phyloP scores from a whole-genome alignment of 2,888 invertebrate species.

The Drosophila robusta region DNA sequence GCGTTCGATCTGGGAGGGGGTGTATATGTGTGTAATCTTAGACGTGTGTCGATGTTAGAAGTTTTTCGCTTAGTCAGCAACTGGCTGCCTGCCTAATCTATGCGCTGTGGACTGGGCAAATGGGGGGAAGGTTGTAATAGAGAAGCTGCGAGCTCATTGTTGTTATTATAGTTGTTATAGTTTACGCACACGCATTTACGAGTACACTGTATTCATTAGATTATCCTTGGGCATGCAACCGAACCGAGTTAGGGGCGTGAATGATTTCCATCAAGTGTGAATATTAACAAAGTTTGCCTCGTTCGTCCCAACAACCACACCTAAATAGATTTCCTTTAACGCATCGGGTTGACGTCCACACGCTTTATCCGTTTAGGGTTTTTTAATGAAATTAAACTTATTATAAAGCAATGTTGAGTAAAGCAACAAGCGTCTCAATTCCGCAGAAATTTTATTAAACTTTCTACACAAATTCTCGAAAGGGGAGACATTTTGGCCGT shows the following conservation, averaged over 20 bases:
- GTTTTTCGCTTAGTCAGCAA: constrained; percentile 55
- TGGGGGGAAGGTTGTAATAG: not conserved
- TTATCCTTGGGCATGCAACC: constrained; percentile 5
- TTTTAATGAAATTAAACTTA: not conserved
- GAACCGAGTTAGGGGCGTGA: constrained; percentile 11
- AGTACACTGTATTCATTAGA: constrained; percentile 13
- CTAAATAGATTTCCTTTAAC: not conserved
- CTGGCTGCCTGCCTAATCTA: constrained; percentile 34
- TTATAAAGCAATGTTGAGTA: not conserved
- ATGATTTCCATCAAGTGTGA: constrained; percentile 31
- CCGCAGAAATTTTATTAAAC: not conserved
- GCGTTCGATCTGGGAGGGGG: constrained; percentile 7
- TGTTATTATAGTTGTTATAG: constrained; percentile 35
- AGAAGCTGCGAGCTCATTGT: constrained; percentile 18
- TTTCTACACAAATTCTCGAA: no score
- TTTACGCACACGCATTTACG: constrained; percentile 20
- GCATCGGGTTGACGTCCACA: not conserved
- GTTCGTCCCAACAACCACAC: not conserved
- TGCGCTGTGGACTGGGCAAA: not conserved
- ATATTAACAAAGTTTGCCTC: constrained; percentile 19
- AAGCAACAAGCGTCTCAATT: no score
- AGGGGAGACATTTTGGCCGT: no score
- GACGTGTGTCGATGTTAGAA: constrained; percentile 50
- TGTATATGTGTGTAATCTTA: constrained; percentile 34
- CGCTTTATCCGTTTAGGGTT: not conserved